Conservation (phyloP, 2,113 vertebrate genomes). For the Pandion haliaetus region DNA sequence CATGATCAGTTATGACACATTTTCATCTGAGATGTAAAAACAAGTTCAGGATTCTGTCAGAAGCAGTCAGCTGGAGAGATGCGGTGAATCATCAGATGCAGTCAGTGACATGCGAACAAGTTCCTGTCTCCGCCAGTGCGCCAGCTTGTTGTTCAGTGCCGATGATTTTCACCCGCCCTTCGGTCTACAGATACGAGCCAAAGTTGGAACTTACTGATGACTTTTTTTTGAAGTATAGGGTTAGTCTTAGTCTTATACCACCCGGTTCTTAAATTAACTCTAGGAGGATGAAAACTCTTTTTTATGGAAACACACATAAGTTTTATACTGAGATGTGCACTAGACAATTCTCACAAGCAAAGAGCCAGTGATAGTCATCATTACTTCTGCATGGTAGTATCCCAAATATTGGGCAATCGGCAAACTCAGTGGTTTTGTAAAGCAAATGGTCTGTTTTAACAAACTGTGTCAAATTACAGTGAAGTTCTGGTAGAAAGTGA, state of each 20-base stretch:
- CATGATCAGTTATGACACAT: neutral
- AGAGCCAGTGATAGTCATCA: neutral
- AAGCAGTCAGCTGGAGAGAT: neutral
- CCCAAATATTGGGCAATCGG: neutral
- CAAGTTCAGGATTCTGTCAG: neutral
- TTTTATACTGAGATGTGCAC: neutral
- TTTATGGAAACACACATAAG: neutral
- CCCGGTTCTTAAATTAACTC: neutral
- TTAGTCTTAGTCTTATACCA: neutral
- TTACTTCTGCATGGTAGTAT: neutral
- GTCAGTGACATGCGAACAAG: neutral
- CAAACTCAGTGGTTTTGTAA: neutral
- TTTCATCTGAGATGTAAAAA: neutral
- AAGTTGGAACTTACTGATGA: neutral
- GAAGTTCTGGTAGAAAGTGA: neutral
- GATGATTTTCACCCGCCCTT: neutral
- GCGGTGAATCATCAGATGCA: neutral
- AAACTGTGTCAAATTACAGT: neutral
- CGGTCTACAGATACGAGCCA: neutral
- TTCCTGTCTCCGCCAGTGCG: neutral
- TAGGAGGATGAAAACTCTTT: neutral
- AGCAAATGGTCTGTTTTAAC: neutral
- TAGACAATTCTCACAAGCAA: neutral
- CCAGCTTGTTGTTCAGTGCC: neutral
- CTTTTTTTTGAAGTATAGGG: neutral